These are phyloP conservation scores for Globodera ellingtonae DNA, from an alignment of 1,140 invertebrate species.

Conservation along the genomic window DNA sequence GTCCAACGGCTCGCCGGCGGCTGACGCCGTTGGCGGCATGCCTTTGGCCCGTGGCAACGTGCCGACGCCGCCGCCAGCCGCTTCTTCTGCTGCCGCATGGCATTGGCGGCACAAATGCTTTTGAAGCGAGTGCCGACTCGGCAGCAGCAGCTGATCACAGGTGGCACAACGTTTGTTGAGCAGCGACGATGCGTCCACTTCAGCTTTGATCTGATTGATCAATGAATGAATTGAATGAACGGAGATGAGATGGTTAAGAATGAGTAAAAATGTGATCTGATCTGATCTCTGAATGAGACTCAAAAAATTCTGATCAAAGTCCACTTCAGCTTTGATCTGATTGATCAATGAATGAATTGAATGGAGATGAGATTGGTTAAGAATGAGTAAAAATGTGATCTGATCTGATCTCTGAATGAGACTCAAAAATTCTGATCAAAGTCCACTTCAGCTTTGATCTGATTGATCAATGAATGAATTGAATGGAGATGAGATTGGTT, in stretches of 20 bases:
- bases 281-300: no score
- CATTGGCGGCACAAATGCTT: constrained; percentile 44
- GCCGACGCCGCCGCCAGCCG: constrained; percentile 41
- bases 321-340: not conserved
- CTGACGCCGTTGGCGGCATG: constrained; percentile 15
- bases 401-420: no score
- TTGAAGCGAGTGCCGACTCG: constrained; percentile 26
- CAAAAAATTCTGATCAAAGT: no score
- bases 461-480: not conserved
- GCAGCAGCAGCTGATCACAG: constrained; percentile 50
- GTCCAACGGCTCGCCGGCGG: constrained; percentile 35
- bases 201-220: not conserved
- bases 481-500: no score
- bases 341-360: not conserved
- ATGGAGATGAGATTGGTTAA: no score
- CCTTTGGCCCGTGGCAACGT: constrained; percentile 25
- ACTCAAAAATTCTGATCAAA: no score
- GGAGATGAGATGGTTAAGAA: no score
- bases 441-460: not conserved
- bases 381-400: no score
- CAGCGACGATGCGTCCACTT: not conserved
- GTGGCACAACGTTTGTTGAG: constrained; percentile 58
- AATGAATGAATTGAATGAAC: no score
- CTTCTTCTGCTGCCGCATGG: constrained; percentile 47
- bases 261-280: no score